Base-by-base conservation (phyloP, 2,113 vertebrate genomes). In the Gadus macrocephalus region DNA sequence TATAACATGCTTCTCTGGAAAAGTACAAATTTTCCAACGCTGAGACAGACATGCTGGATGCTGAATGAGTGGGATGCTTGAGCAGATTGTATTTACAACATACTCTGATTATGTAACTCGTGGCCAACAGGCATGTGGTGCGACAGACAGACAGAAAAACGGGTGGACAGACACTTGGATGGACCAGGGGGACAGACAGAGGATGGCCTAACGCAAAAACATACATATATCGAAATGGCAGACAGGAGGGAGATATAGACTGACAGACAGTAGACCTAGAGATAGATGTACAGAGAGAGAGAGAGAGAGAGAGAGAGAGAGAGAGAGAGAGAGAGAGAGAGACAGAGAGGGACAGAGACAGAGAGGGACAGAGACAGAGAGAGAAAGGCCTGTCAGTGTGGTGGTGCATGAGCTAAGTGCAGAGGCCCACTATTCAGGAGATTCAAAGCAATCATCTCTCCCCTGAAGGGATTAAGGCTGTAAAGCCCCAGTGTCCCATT, bases 401-500 rank as follows among this genome's bases (percentile, higher is more conserved):
- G 55, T 12, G 15, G 55, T 58, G 55, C 42, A 49, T 58, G 55
- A n/a, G 62, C 28, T 14, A 25, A 77, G 74, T 63, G 73, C 73
- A 70, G 74, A 70, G 83, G 53, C 53, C 2, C 53, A 55, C 53
- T 61, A 38, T 75, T 72, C 70, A 78, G 72, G 79, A 75, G 72
- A 86, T 78, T 83, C 81, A 82, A 85, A 88, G 87, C 85, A 87
- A 87, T 90, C 85, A 88, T 88, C 83, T 81, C 83, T 79, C 80
- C 85, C 84, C 85, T 87, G 84, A 76, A 78, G 83, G 83, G 87
- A 90, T 90, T 88, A 90, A 86, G 85, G 84, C 80, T 69, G 86
- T 80, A 89, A 89, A 89, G 85, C 83, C 73, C 77, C 83, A 83
- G 85, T 90, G 88, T 90, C 88, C 85, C 84, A 88, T 90, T 88